Evolutionary conservation across 2,113 vertebrate species (phyloP), one percentile per base, ranked within the genome.

Genomic region (Tenrec ecaudatus): DNA sequence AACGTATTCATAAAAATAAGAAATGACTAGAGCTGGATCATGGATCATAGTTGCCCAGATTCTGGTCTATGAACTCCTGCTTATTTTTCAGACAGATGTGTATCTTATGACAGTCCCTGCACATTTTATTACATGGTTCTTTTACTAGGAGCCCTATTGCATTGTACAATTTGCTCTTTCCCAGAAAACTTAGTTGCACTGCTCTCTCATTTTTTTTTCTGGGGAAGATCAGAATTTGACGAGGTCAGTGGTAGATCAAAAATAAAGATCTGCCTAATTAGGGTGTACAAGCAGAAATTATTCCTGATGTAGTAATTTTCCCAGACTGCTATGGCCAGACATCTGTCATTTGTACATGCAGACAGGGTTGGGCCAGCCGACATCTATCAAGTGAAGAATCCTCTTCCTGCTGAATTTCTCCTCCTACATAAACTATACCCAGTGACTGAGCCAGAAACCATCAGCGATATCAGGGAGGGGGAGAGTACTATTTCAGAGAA

Each of bases 151-250:
- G 27, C 1, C 6, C 40, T 60, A 75, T 87, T 68, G 5, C 36
- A 19, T 38, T 64, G 36, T 5, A 33, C 29, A 53, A 10, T 68
- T 93, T 62, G 16, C 71, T 73, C 68, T 58, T 73, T 90, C 2
- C 27, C 76, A 79, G 16, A 88, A 80, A 82, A 10, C 2, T 68
- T 36, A 75, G 27, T 78, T 84, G 23, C n/a, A 86, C 40, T 17
- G n/a, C 91, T 88, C 87, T 27, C 40, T 92, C 40, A 85, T 60
- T 82, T 92, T 77, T 92, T 20, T 93, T 81, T 40, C 40, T 40
- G 4, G 68, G 31, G 81, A 88, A 47, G 6, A 58, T 57, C 10
- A 43, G 9, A 0, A 36, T 90, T 73, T 88, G n/a, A 77, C 47
- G n/a, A 76, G 60, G n/a, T 66, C 6, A 25, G 20, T 60, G 16